phyloP scores from a whole-genome alignment of 1,140 invertebrate genomes.

The Sycophila sp. region DNA sequence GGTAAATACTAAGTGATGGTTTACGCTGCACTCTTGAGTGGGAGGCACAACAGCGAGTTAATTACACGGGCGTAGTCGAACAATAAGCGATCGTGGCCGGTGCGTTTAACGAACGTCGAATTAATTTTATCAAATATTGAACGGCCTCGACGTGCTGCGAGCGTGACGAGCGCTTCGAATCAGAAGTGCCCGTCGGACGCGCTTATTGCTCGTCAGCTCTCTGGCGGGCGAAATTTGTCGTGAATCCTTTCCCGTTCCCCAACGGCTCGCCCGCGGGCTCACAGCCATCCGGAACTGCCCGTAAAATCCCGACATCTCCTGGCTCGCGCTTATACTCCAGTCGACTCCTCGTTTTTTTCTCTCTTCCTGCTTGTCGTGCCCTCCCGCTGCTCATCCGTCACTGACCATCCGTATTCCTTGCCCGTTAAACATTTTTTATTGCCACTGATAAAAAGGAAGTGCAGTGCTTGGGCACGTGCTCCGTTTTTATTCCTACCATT shows the following conservation, averaged over 20 bases:
- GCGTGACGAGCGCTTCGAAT: no score
- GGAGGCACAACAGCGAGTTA: slow-evolving; percentile 30
- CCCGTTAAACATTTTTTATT: slow-evolving; percentile 25
- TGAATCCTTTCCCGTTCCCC: background rate
- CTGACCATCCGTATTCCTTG: slow-evolving; percentile 49
- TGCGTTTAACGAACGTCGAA: slow-evolving; percentile 47
- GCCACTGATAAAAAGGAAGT: slow-evolving; percentile 43
- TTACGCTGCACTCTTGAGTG: background rate
- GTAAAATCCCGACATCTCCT: background rate
- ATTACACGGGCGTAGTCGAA: slow-evolving; percentile 43
- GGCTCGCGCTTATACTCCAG: background rate
- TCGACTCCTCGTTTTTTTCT: no score
- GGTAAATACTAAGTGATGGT: background rate
- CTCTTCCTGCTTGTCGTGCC: slow-evolving; percentile 24
- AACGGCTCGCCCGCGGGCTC: background rate
- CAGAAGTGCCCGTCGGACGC: background rate
- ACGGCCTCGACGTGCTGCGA: no score
- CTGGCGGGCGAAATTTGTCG: background rate
- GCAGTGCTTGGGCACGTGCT: background rate
- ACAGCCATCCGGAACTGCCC: background rate
- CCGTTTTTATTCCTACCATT: no score
- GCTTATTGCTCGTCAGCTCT: background rate
- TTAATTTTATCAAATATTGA: slow-evolving; percentile 43
- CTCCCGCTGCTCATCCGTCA: slow-evolving; percentile 22
- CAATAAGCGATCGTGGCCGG: slow-evolving; percentile 46